Evolutionary conservation across 2,888 invertebrate species (phyloP), one percentile per base, ranked within the genome.

Genomic region (Erebia ligea): DNA sequence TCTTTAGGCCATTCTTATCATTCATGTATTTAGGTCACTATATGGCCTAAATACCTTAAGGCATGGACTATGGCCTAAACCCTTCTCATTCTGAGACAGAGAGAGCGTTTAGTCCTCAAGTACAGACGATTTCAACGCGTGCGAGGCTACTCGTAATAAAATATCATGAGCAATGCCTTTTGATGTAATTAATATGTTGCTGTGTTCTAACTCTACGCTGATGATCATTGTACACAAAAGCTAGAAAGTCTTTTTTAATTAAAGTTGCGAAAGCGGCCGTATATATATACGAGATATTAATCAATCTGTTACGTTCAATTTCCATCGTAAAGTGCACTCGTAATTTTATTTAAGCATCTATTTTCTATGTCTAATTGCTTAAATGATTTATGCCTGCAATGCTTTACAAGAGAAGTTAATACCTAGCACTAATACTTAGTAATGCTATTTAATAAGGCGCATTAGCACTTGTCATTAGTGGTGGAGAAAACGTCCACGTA

Each of bases 211-310:
- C 17, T 17, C 40, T 0, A 5, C 42, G 45, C 34, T 64, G 52
- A 64, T 64, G 63, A 52, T 3, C 34, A n/a, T 52, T 64, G 63
- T 17, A 19, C 19, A 52, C 52, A 52, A 64, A 52, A 34, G 63
- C 50, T 73, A 73, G 76, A 75, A 78, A 75, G 75, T 70, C 57
- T 67, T 67, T 62, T 58, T 72, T 75, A 75, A 78, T 78, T 76
- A 73, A 77, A 68, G 72, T 76, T 72, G 73, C 68, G 75, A 77
- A 72, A 75, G 76, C 66, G 54, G 71, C 70, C 68, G 67, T 72
- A 74, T 56, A 19, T 19, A 54, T 25, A 21, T 68, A 52, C 50
- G 75, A 75, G 76, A 68, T 73, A 72, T 68, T 69, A 67, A 64
- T 71, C 72, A 71, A 75, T 73, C 59, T 67, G 68, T 72, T 34